Percentiles rank a stretch among this genome's conserved stretches.
These are phyloP conservation scores for Eretmodus cyanostictus DNA, from an alignment of 2,113 vertebrate species.

Conservation along the genomic window DNA sequence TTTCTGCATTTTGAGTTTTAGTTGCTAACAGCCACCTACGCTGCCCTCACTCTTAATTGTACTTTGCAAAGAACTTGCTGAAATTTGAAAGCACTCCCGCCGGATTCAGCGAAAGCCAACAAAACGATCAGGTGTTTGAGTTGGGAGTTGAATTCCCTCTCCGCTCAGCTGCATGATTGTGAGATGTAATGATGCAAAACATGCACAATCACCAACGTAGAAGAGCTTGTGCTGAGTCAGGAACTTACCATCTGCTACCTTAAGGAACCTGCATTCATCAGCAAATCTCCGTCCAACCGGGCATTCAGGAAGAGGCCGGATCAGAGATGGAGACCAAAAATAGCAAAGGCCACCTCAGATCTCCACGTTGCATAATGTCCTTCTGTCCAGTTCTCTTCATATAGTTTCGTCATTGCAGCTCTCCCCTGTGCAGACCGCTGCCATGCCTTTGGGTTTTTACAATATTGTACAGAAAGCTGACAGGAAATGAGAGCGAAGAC, in stretches of 20 bases:
- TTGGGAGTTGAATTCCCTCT: background rate
- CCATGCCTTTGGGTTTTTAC: background rate
- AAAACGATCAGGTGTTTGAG: background rate
- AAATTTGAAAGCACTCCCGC: background rate
- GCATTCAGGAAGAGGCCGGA: slow-evolving; percentile 22
- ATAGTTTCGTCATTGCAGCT: background rate
- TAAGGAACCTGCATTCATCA: slow-evolving; percentile 45
- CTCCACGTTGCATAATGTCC: slow-evolving; percentile 6
- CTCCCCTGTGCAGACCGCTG: background rate
- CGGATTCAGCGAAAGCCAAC: background rate
- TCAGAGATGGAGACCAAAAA: background rate
- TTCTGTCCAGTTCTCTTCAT: background rate
- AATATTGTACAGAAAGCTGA: background rate
- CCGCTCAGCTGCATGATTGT: background rate
- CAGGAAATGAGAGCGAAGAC: background rate
- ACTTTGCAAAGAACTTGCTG: background rate
- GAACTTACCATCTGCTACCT: slow-evolving; percentile 58
- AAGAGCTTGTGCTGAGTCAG: slow-evolving; percentile 42
- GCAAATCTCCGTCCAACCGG: slow-evolving; percentile 35
- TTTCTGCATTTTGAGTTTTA: background rate
- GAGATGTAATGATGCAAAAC: background rate
- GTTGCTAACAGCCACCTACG: background rate
- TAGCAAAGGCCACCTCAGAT: background rate
- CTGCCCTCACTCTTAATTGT: background rate
- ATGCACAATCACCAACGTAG: background rate